These are phyloP conservation scores for Trachelus stipa DNA, from an alignment of 2,888 invertebrate genomes.

Conservation along the genomic window DNA sequence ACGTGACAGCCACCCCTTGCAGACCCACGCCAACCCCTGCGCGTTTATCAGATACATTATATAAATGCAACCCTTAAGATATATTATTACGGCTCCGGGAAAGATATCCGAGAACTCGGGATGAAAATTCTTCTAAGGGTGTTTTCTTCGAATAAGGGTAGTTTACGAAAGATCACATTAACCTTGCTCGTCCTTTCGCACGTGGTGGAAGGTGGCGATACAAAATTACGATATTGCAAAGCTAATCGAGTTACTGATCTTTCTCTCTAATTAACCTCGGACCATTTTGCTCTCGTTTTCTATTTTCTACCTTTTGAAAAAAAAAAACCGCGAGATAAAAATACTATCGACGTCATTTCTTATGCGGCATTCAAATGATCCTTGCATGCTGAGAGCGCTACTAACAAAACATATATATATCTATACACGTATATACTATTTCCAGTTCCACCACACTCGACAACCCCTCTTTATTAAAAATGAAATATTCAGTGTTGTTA, in stretches of 20 bases:
- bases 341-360: not conserved
- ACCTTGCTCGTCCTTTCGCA: not conserved
- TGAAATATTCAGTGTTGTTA: slow-evolving; percentile 28
- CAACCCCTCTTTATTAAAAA: slow-evolving; percentile 13
- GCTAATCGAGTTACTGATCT: not conserved
- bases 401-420: too few species aligned
- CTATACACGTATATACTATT: too few species aligned
- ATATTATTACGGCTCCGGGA: not conserved
- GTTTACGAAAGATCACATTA: not conserved
- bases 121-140: not conserved
- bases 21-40: not conserved
- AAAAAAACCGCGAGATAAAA: not conserved
- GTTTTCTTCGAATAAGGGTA: not conserved
- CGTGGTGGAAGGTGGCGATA: accelerated
- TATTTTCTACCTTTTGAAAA: too few species aligned
- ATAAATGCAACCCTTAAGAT: not conserved
- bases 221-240: not conserved
- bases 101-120: not conserved
- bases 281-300: not conserved
- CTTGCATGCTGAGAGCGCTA: not conserved
- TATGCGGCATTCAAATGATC: not conserved
- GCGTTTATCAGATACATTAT: not conserved
- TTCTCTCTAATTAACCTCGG: not conserved
- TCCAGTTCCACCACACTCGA: not conserved
- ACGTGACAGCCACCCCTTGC: slow-evolving; percentile 34